phyloP scores from a whole-genome alignment of 2,888 invertebrate species.

The Noctua fimbriata region DNA sequence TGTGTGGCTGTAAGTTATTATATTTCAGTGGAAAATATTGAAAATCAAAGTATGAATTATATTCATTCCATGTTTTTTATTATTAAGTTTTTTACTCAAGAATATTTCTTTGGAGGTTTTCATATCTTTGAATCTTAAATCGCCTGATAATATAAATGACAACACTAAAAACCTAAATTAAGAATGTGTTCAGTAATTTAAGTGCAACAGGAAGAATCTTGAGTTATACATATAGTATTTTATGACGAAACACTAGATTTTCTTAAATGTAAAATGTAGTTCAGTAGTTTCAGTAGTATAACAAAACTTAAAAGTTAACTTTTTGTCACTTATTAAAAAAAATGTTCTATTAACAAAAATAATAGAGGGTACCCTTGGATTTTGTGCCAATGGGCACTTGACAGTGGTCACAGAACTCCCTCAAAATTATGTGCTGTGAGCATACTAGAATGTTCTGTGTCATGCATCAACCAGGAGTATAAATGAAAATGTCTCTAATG shows the following conservation, averaged over 20 bases:
- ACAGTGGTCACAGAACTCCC: not conserved
- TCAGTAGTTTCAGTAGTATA: not conserved
- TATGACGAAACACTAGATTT: conserved; percentile 10
- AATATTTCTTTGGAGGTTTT: conserved; percentile 39
- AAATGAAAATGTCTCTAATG: conserved; percentile 4
- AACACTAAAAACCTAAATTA: conserved; percentile 53
- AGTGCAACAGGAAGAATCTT: conserved; percentile 47
- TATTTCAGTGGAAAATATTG: conserved; percentile 52
- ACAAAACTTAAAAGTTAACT: not conserved
- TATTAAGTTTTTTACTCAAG: conserved; percentile 67
- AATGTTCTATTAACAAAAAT: not conserved
- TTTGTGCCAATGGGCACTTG: not conserved
- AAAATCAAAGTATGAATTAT: conserved; percentile 66
- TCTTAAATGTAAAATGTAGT: not conserved
- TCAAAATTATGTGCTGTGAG: not conserved
- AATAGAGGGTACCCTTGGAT: not conserved
- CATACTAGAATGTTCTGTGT: conserved; percentile 7
- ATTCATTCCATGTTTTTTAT: conserved; percentile 73
- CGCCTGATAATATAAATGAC: conserved; percentile 38
- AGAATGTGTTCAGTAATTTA: conserved; percentile 71
- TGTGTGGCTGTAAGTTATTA: conserved; percentile 40
- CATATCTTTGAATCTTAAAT: conserved; percentile 40
- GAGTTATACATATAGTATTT: conserved; percentile 33
- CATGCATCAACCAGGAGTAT: not conserved
- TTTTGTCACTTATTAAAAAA: conserved; percentile 1